Base-by-base conservation (phyloP, 2,113 vertebrate genomes). In the Caloenas nicobarica region DNA sequence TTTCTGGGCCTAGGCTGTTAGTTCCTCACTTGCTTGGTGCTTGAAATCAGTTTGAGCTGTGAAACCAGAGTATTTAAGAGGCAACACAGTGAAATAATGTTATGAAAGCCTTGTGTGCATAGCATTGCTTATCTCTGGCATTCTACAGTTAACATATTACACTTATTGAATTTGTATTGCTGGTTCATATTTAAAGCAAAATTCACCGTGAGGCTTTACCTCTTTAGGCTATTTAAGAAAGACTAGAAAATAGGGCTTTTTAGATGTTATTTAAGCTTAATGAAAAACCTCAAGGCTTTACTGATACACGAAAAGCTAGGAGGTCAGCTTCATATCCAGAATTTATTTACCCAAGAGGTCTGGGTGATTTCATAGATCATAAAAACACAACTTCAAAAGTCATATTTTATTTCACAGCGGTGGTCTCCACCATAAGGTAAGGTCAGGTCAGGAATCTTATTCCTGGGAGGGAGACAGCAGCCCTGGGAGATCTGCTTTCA, bases 321-420 rank as follows among this genome's bases (percentile, higher is more conserved):
- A 92, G 90, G 90, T 96, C 95, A 92, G 73, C 77, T 93, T 57
- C 83, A 83, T 54, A 95, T 79, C n/a, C 95, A 83, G 53, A 72
- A 95, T 93, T 93, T 96, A 96, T 96, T 96, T 96, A 95, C 92
- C 88, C 86, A 88, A 74, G 95, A 74, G 95, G 91, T 92, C 86
- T 81, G 77, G 83, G 88, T 86, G 83, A 93, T 94, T 97, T 94
- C 95, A 81, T 87, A 94, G 95, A 93, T 88, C 93, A 93, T 94
- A 92, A 97, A 96, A 95, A 68, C 79, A 84, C 72, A 79, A 28
- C 93, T 95, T 86, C 80, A 79, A 66, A 96, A 95, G 86, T 72
- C 65, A 40, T 91, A 66, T 95, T 92, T 92, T 88, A 89, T 96
- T 96, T 92, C 92, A 78, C 92, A 50, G 84, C 0, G 25, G 90